Evolutionary conservation across 1,140 invertebrate genomes (phyloP).

Genomic region (Platyura marginata): DNA sequence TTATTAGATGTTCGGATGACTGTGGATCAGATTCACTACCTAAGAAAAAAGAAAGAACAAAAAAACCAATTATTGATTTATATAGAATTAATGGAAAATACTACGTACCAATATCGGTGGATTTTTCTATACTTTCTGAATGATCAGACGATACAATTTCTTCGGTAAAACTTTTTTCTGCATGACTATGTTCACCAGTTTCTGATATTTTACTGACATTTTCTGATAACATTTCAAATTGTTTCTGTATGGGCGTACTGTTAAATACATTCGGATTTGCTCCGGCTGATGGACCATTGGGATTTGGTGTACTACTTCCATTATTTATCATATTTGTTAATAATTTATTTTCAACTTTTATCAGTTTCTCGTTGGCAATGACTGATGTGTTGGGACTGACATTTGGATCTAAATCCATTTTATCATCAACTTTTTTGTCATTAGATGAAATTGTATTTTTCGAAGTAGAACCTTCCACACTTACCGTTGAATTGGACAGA

Average conservation of each 20-base stretch:
- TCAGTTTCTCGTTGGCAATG: no score
- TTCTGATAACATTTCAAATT: conserved; percentile 2
- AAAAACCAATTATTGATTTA: not conserved
- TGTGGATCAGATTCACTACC: no score
- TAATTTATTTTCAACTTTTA: not conserved
- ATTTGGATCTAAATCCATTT: no score
- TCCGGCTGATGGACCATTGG: not conserved
- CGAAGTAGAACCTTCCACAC: no score
- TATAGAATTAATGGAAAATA: not conserved
- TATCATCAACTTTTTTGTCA: no score
- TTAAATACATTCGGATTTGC: conserved; percentile 1
- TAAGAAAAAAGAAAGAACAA: not conserved
- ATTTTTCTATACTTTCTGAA: not conserved
- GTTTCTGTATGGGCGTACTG: conserved; percentile 2
- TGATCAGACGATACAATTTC: not conserved
- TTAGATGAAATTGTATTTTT: no score
- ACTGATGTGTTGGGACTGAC: no score
- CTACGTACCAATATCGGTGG: not conserved
- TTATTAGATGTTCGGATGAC: no score
- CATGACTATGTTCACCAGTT: not conserved
- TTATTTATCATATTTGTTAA: not conserved
- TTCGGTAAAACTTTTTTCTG: not conserved
- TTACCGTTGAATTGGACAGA: no score
- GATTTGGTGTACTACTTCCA: not conserved
- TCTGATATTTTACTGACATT: conserved; percentile 1